Conservation (phyloP, 2,113 vertebrate genomes). For the Tachysurus fulvidraco region DNA sequence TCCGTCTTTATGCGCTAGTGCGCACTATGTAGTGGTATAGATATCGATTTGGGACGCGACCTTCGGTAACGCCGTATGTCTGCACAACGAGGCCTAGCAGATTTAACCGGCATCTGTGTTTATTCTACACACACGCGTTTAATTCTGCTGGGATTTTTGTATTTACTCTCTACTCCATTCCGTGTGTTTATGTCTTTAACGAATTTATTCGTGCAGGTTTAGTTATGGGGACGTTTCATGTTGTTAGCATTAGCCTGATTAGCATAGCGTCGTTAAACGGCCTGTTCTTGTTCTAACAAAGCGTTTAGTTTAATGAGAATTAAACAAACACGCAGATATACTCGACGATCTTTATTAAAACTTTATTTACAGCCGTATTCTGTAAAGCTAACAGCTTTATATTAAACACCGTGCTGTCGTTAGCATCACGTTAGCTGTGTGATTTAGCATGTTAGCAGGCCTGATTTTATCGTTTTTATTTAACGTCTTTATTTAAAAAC, state of each 20-base stretch:
- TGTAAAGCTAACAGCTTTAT: too few species aligned
- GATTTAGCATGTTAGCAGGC: neutral
- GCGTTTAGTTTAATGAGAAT: too few species aligned
- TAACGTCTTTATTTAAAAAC: too few species aligned
- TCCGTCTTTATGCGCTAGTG: too few species aligned
- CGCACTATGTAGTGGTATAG: neutral
- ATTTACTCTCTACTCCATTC: too few species aligned
- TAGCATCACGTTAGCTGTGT: neutral
- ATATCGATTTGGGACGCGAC: neutral
- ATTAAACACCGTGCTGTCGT: neutral
- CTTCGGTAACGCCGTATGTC: neutral
- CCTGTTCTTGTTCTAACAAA: conserved; percentile 5
- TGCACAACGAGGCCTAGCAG: neutral
- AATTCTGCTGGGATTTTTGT: too few species aligned
- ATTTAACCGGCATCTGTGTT: neutral
- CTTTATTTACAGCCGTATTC: neutral
- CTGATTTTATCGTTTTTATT: neutral
- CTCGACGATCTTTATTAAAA: neutral
- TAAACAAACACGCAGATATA: neutral
- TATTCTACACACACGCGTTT: neutral
- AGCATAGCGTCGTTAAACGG: neutral
- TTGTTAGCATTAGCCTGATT: neutral
- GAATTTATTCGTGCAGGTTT: too few species aligned
- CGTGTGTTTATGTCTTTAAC: neutral
- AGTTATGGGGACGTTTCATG: neutral